These are phyloP conservation scores for Trichoplusia ni DNA, from an alignment of 1,140 invertebrate species.

Conservation along the genomic window DNA sequence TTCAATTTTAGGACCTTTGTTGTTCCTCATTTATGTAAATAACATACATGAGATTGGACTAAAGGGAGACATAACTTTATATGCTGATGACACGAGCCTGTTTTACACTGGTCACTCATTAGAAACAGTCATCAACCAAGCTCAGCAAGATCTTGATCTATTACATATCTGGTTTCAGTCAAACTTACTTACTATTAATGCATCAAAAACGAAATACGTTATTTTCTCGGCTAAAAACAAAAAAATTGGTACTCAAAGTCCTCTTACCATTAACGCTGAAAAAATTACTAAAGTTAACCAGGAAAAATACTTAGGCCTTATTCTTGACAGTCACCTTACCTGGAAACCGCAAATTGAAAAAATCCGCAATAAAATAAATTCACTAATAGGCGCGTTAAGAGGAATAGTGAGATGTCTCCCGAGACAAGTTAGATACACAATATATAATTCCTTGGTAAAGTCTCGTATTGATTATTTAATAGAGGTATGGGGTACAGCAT, in stretches of 20 bases:
- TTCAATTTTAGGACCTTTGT: too few species aligned
- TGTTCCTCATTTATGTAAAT: background rate
- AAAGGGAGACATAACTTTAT: background rate
- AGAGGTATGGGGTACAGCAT: background rate
- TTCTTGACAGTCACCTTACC: too few species aligned
- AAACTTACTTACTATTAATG: background rate
- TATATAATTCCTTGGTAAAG: conserved; percentile 19
- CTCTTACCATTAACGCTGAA: too few species aligned
- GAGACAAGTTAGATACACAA: too few species aligned
- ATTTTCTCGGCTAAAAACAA: background rate
- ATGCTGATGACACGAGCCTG: background rate
- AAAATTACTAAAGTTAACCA: too few species aligned
- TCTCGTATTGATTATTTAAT: conserved; percentile 15
- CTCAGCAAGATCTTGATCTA: background rate
- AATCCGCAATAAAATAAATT: too few species aligned
- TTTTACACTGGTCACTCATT: background rate
- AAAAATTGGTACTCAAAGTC: too few species aligned
- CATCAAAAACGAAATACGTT: background rate
- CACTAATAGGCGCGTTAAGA: too few species aligned
- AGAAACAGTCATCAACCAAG: background rate
- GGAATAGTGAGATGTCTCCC: too few species aligned
- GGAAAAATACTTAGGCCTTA: too few species aligned
- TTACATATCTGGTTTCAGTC: background rate
- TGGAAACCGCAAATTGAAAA: too few species aligned
- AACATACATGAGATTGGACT: background rate